Evolutionary conservation across 2,888 invertebrate genomes (phyloP), one percentile per base, ranked within the genome.

Genomic region (Aphodius granarius): DNA sequence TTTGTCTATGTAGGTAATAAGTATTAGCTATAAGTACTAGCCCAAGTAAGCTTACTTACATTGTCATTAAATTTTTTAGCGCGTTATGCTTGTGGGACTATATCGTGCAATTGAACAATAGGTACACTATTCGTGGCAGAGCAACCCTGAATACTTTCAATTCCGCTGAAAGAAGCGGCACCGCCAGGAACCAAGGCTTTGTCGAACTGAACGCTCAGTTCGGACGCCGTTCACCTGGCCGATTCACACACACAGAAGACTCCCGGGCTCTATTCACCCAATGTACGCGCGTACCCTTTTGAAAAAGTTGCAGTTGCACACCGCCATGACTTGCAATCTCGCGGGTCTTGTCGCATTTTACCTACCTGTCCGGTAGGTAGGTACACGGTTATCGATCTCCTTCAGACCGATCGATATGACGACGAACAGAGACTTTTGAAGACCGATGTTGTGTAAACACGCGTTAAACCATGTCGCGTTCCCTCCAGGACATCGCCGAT

Each of bases 291-390:
- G 43, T 3, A 43, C 43, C 64, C 72, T 72, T 74, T 74, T 77
- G 76, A 64, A 72, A 75, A 75, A 73, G 77, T 72, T 73, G 78
- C 77, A 78, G 75, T 78, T 78, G 78, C 76, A 78, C 43, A 9
- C 73, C 70, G 77, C 23, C 72, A 77, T 78, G 78, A 76, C 78
- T 78, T 77, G 77, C 77, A 77, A 65, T 76, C 78, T 78, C 77
- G 19, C 20, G 78, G 73, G 79, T 73, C 75, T 78, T 75, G 20
- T 78, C 72, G 74, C 77, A 19, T 74, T 76, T 71, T 76, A 78
- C 71, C 76, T 78, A 65, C 70, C 70, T 73, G 76, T 78, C 71
- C 64, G 70, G 21, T 68, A 72, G 65, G 66, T 13, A 9, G 43
- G 43, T 43, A 13, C 43, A 43, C 43, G 43, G 43, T 73, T 73